Evolutionary conservation across 2,888 invertebrate genomes (phyloP).

Genomic region (Protonemura montana): DNA sequence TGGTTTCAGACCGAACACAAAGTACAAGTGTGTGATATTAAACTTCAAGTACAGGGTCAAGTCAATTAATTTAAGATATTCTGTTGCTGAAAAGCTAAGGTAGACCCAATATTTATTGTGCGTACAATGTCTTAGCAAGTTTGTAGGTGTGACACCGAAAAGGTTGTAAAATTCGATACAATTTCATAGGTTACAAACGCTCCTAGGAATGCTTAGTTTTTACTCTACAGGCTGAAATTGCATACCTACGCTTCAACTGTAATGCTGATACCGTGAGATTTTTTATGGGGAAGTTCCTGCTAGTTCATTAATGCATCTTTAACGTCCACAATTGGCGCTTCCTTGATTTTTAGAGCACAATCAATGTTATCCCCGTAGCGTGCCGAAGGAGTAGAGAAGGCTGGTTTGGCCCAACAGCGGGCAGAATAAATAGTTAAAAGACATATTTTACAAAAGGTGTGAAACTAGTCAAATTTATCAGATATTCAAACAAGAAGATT

Average conservation of each 20-base stretch:
- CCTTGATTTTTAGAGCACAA: constrained; percentile 56
- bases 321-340: constrained; percentile 61
- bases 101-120: no score
- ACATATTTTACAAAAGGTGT: background rate
- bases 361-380: constrained; percentile 50
- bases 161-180: no score
- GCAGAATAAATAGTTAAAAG: background rate
- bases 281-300: constrained; percentile 62
- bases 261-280: constrained; percentile 64
- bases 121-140: constrained; percentile 79
- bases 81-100: no score
- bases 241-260: constrained; percentile 65
- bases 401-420: constrained; percentile 47
- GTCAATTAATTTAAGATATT: no score
- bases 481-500: background rate
- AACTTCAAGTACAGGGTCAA: no score
- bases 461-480: background rate
- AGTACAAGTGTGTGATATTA: no score
- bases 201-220: background rate
- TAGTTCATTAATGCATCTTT: constrained; percentile 63
- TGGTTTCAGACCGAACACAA: no score
- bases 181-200: background rate
- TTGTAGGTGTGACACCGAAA: constrained; percentile 86
- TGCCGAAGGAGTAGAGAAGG: constrained; percentile 49
- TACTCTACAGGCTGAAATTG: constrained; percentile 41